These are phyloP conservation scores for Pachyuromys duprasi DNA, from an alignment of 2,797 vertebrate genomes.

Conservation along the genomic window DNA sequence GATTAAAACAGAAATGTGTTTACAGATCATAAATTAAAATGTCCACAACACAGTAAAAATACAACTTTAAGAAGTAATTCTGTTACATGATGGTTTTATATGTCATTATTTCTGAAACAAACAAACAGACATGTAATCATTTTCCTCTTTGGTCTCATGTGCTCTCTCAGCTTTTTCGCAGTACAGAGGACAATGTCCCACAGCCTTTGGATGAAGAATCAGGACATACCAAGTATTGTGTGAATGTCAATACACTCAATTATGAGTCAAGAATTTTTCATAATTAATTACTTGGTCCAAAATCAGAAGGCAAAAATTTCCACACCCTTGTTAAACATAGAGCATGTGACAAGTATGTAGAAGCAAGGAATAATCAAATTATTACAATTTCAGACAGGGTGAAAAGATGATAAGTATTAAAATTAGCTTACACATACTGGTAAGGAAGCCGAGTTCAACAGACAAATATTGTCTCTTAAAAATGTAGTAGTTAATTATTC, in stretches of 20 bases:
- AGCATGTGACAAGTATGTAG: neutral
- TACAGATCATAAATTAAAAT: too few species aligned
- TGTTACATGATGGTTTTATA: neutral
- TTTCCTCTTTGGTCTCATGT: neutral
- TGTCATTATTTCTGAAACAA: neutral
- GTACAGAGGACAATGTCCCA: too few species aligned
- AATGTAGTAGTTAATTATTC: slow-evolving; percentile 70
- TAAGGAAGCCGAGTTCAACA: slow-evolving; percentile 74
- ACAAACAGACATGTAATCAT: fast-evolving
- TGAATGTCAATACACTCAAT: fast-evolving
- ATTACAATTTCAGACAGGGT: neutral
- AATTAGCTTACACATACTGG: slow-evolving; percentile 72
- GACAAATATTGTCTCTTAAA: slow-evolving; percentile 67
- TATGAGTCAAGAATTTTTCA: neutral
- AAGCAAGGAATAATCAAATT: neutral
- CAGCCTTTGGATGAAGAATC: neutral
- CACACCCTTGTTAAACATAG: neutral
- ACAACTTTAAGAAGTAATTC: neutral
- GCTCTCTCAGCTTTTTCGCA: neutral
- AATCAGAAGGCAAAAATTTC: neutral
- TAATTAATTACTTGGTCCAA: neutral
- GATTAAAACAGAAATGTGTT: too few species aligned
- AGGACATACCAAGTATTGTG: neutral
- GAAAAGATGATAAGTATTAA: neutral
- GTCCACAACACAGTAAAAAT: neutral